Conservation (phyloP, 2,888 invertebrate species). For the Celastrina argiolus region DNA sequence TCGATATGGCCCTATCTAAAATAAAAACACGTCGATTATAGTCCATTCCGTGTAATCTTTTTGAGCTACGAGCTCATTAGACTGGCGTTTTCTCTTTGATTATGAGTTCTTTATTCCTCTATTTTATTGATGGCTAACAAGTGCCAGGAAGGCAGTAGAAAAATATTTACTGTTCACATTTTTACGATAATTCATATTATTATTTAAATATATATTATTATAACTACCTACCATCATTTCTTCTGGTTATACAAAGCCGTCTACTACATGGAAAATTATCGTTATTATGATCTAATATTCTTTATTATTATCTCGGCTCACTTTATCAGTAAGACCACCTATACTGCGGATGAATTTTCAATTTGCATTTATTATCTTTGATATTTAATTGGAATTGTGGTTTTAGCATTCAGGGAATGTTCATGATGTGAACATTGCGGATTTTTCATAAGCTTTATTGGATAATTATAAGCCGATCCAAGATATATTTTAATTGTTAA, state of each 20-base stretch:
- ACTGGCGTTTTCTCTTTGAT: constrained; percentile 56
- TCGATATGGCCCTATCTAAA: constrained; percentile 63
- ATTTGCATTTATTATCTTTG: background rate
- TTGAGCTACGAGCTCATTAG: constrained; percentile 61
- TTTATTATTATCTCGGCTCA: background rate
- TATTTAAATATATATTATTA: constrained; percentile 4
- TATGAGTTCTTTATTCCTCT: constrained; percentile 53
- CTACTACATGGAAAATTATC: background rate
- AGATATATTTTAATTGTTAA: too few relatives aligned
- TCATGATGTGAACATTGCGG: background rate
- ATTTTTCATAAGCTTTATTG: background rate
- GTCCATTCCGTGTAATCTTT: constrained; percentile 65
- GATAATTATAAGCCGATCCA: too few relatives aligned
- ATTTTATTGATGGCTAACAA: constrained; percentile 52
- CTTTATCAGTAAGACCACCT: constrained; percentile 1
- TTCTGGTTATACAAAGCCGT: background rate
- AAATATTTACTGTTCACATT: constrained; percentile 48
- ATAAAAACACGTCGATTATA: constrained; percentile 73
- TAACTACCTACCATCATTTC: background rate
- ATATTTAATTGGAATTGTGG: background rate
- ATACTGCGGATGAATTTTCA: background rate
- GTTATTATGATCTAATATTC: constrained; percentile 8
- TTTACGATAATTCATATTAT: constrained; percentile 27
- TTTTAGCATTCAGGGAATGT: background rate
- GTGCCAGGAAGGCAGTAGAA: constrained; percentile 51